Evolutionary conservation across 2,797 vertebrate species (phyloP).

Genomic region (Parambassis ranga): DNA sequence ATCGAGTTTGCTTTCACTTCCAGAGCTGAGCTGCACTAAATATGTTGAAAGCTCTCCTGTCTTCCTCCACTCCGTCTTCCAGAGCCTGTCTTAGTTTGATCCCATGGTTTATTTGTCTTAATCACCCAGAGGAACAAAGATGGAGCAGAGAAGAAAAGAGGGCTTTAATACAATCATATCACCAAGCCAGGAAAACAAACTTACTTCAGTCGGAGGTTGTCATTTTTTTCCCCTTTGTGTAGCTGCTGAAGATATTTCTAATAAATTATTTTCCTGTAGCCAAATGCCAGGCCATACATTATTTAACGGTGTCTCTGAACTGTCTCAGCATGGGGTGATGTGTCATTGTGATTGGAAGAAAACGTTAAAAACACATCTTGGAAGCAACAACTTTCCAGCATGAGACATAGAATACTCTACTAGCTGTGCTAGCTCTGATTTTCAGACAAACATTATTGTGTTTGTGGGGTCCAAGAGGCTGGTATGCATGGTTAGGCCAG

Average conservation of each 20-base stretch:
- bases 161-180: conserved; percentile 49
- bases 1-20: conserved; percentile 33
- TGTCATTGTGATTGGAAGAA: conserved; percentile 18
- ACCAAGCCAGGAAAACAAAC: conserved; percentile 62
- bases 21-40: conserved; percentile 2
- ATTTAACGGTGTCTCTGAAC: conserved; percentile 24
- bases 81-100: conserved; percentile 48
- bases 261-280: conserved; percentile 2
- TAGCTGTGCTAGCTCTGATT: too few species aligned
- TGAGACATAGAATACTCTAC: too few species aligned
- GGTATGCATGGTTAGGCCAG: too few species aligned
- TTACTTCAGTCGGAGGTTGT: conserved; percentile 42
- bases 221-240: conserved; percentile 15
- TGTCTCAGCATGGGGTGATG: background rate
- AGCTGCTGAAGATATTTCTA: background rate
- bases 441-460: too few species aligned
- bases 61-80: conserved; percentile 33
- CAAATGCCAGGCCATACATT: background rate
- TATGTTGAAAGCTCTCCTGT: conserved; percentile 24
- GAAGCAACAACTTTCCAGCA: background rate
- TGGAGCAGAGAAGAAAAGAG: conserved; percentile 34
- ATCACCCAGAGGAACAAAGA: conserved; percentile 59
- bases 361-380: conserved; percentile 20
- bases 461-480: too few species aligned
- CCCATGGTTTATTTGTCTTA: conserved; percentile 66